These are phyloP conservation scores for Seriola quinqueradiata DNA, from an alignment of 2,113 vertebrate species.

Conservation along the genomic window DNA sequence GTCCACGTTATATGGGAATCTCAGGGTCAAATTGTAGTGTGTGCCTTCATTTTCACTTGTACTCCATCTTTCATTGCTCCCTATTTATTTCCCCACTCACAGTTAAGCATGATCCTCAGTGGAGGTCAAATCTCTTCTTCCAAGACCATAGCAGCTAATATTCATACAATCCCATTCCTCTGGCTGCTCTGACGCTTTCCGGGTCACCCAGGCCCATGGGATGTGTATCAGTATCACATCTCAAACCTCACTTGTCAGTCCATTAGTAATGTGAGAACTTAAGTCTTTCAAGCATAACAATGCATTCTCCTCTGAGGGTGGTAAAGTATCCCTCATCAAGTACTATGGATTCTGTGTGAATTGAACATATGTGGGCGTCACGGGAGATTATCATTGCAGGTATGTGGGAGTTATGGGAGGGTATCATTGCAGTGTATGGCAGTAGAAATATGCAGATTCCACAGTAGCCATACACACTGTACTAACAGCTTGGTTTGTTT, in stretches of 20 bases:
- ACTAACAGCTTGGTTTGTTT: background rate
- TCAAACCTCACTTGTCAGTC: slow-evolving; percentile 46
- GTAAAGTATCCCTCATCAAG: slow-evolving; percentile 18
- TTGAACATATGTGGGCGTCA: slow-evolving; percentile 20
- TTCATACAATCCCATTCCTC: slow-evolving; percentile 37
- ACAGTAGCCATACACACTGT: background rate
- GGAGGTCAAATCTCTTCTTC: slow-evolving; percentile 9
- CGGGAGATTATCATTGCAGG: slow-evolving; percentile 22
- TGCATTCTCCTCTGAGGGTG: slow-evolving; percentile 44
- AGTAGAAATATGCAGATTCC: background rate
- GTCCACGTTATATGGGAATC: fast-evolving
- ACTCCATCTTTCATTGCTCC: background rate
- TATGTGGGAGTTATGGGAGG: slow-evolving; percentile 16
- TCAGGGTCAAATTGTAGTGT: background rate
- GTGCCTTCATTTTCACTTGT: background rate
- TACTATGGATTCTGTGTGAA: slow-evolving; percentile 26
- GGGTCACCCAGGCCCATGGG: slow-evolving; percentile 55
- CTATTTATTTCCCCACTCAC: slow-evolving; percentile 7
- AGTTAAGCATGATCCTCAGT: background rate
- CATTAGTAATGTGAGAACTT: slow-evolving; percentile 70
- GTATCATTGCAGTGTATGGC: slow-evolving; percentile 8
- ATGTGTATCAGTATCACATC: slow-evolving; percentile 57
- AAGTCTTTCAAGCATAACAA: slow-evolving; percentile 63
- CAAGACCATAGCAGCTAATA: background rate
- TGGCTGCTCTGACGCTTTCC: slow-evolving; percentile 39